A percentile compares a stretch with the other conserved stretches of the same genome.
These are phyloP conservation scores for Eulemur rufifrons DNA, from an alignment of 2,113 vertebrate species.

Conservation along the genomic window DNA sequence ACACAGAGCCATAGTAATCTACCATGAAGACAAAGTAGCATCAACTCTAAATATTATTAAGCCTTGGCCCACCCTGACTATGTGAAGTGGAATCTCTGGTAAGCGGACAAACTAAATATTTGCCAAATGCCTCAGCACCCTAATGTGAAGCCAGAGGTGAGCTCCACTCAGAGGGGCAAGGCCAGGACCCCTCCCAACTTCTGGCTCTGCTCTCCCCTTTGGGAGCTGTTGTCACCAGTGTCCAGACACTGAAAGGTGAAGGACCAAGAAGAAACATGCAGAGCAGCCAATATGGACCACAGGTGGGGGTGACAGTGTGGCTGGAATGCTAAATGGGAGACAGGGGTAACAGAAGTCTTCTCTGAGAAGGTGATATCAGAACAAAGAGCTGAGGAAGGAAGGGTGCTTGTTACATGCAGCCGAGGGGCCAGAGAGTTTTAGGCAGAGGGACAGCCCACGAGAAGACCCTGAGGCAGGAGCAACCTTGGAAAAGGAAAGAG, in stretches of 20 bases:
- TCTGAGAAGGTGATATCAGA: background rate
- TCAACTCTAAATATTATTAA: too few species aligned
- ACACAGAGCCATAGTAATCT: background rate
- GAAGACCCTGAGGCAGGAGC: background rate
- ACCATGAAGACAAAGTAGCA: background rate
- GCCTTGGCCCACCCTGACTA: background rate
- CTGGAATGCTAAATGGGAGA: background rate
- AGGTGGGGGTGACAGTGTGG: background rate
- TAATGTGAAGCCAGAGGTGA: background rate
- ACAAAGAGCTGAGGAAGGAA: background rate
- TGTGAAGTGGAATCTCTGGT: background rate
- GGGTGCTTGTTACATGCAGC: background rate
- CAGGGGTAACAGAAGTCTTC: background rate
- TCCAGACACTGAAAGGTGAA: background rate
- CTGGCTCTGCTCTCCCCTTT: background rate
- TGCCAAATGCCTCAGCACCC: background rate
- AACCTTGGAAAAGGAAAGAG: background rate
- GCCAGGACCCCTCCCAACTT: background rate
- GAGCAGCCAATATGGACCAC: background rate
- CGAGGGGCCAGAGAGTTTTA: background rate
- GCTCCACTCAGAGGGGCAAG: background rate
- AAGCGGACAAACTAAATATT: background rate
- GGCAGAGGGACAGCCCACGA: background rate
- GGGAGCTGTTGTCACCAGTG: background rate
- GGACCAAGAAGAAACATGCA: background rate